Base-by-base conservation (phyloP, 2,888 invertebrate species). In the Acronicta leporina region DNA sequence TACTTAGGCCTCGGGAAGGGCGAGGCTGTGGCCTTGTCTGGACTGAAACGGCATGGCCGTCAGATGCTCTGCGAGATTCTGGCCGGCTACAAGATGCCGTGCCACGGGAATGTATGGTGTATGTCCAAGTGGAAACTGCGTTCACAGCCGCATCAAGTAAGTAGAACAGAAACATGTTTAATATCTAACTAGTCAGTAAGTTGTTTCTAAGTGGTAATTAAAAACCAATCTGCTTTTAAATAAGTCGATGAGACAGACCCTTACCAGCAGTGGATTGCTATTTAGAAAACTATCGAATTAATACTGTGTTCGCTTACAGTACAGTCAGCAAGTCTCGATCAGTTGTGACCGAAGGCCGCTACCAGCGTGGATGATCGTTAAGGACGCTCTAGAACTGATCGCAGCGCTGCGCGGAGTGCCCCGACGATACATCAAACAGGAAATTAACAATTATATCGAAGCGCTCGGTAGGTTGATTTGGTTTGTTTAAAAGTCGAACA, bases 321-420 rank as follows among this genome's bases (percentile, higher is more conserved):
- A 90, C 54, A 76, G 84, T 8, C 81, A 84, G 1, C 80, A 90
- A 49, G 74, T 90, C 41, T 79, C 90, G 0, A 52, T 91, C 3
- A 80, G 88, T 64, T 85, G 87, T 49, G 77, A 82, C 0, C 66
- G 57, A 2, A 60, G 73, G 0, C 64, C 87, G 0, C 68, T 92
- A 15, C 92, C 93, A 0, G 63, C 72, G 0, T 94, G 93, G 93
- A 87, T 94, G 92, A 83, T 77, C 0, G 86, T 90, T 10, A 77
- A 69, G 30, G 85, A 89, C 9, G 89, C 85, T 0, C 70, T 94
- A 15, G 63, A 80, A 15, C 55, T 92, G 66, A 74, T 92, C 3
- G 92, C 86, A 0, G 63, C 84, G 5, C 66, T 94, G 45, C 87
- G 93, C 0, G 93, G 93, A 3, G 85, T 92, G 5, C 92, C 92